Evolutionary conservation across 2,888 invertebrate genomes (phyloP).

Genomic region (Tetramorium bicarinatum): DNA sequence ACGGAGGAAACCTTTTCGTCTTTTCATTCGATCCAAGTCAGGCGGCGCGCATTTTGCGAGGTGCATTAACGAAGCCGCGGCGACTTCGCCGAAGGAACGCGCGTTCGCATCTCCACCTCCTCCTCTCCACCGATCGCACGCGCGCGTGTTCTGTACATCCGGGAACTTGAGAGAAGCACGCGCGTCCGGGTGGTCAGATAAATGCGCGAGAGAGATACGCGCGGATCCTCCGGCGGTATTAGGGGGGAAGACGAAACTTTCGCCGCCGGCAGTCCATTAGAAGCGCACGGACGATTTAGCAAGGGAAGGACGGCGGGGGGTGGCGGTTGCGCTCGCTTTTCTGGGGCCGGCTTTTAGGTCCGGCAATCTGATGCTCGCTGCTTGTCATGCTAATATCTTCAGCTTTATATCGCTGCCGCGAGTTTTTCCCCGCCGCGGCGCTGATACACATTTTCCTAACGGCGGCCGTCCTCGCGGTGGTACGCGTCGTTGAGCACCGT

Average conservation of each 20-base stretch:
- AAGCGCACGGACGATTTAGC: slow-evolving; percentile 85
- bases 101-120: not conserved
- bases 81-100: not conserved
- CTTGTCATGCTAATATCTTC: slow-evolving; percentile 85
- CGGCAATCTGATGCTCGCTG: slow-evolving; percentile 84
- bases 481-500: slow-evolving; percentile 48
- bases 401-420: slow-evolving; percentile 74
- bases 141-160: not conserved
- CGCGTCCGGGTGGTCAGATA: slow-evolving; percentile 9
- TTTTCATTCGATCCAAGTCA: slow-evolving; percentile 51
- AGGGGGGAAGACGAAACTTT: slow-evolving; percentile 78
- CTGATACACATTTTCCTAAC: slow-evolving; percentile 62
- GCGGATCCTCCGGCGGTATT: slow-evolving; percentile 6
- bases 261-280: slow-evolving; percentile 83
- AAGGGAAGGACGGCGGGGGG: slow-evolving; percentile 60
- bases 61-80: slow-evolving; percentile 33
- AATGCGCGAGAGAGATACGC: slow-evolving; percentile 6
- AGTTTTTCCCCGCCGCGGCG: slow-evolving; percentile 63
- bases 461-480: slow-evolving; percentile 40
- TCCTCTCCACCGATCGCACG: not conserved
- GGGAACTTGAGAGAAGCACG: slow-evolving; percentile 18
- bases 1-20: slow-evolving; percentile 14
- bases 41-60: slow-evolving; percentile 24
- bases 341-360: slow-evolving; percentile 81
- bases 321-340: slow-evolving; percentile 63